A percentile compares a stretch with the other conserved stretches of the same genome.
Evolutionary conservation across 2,888 invertebrate species (phyloP).

Genomic region (Palloptera scutellata): DNA sequence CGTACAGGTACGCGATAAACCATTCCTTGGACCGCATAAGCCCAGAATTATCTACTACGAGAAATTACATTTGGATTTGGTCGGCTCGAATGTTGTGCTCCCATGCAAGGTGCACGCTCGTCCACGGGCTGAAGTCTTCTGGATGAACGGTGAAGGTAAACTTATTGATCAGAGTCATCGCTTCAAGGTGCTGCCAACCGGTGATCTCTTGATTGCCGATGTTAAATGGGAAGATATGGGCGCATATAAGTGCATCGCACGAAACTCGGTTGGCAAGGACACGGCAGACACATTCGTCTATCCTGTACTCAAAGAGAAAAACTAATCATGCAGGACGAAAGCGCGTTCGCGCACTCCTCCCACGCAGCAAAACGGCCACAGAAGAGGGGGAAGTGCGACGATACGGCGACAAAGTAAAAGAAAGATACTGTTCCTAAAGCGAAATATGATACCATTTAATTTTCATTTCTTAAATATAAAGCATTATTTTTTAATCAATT

Average conservation of each 20-base stretch:
- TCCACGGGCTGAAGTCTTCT: conserved; percentile 71
- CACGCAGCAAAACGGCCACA: neutral
- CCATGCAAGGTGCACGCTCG: conserved; percentile 75
- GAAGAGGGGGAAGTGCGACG: conserved; percentile 14
- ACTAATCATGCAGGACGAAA: conserved; percentile 17
- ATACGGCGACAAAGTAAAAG: neutral
- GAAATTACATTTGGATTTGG: conserved; percentile 67
- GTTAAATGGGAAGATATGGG: conserved; percentile 86
- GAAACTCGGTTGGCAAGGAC: conserved; percentile 72
- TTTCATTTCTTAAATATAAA: neutral
- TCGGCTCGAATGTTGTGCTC: conserved; percentile 71
- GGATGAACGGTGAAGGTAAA: conserved; percentile 71
- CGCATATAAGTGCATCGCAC: conserved; percentile 77
- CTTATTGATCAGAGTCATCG: conserved; percentile 67
- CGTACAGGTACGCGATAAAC: conserved; percentile 63
- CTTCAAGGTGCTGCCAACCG: conserved; percentile 72
- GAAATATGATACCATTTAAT: conserved; percentile 25
- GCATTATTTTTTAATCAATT: conserved; percentile 22
- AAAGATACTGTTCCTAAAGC: conserved; percentile 29
- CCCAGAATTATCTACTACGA: conserved; percentile 68
- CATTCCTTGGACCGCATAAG: conserved; percentile 63
- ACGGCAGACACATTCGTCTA: conserved; percentile 76
- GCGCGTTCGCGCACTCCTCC: conserved; percentile 10
- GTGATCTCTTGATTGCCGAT: conserved; percentile 77
- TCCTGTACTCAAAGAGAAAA: conserved; percentile 65